phyloP scores from a whole-genome alignment of 2,888 invertebrate species.

The Ramazzottius varieornatus region DNA sequence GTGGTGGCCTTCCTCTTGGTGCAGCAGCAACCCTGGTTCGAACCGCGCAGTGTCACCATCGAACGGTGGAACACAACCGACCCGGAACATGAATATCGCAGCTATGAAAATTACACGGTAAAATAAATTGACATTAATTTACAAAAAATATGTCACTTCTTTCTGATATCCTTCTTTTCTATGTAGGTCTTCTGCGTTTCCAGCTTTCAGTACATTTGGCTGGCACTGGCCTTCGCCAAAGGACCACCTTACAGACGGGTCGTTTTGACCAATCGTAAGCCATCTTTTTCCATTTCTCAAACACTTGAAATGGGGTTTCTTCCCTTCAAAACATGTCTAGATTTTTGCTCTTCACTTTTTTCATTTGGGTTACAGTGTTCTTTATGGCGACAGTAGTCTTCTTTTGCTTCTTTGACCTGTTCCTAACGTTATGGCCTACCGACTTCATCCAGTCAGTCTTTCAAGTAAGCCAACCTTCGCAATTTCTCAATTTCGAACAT shows the following conservation, averaged over 20 bases:
- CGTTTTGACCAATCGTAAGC: background rate
- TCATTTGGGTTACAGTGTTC: background rate
- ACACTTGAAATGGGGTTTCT: too few relatives aligned
- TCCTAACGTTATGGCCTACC: background rate
- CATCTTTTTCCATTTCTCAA: background rate
- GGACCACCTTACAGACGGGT: background rate
- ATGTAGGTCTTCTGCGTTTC: background rate
- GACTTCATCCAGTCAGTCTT: background rate
- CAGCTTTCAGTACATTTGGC: conserved; percentile 2
- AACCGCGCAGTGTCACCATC: background rate
- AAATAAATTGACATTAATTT: too few relatives aligned
- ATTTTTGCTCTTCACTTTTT: too few relatives aligned
- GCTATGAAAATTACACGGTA: background rate
- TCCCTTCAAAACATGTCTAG: too few relatives aligned
- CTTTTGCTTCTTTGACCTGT: background rate
- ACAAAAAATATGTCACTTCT: too few relatives aligned
- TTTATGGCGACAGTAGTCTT: conserved; percentile 1
- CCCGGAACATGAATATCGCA: background rate
- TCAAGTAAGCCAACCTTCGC: background rate
- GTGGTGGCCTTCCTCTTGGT: background rate
- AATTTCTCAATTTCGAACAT: too few relatives aligned
- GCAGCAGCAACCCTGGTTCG: background rate
- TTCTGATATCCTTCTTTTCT: too few relatives aligned
- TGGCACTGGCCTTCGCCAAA: background rate
- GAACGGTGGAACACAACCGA: background rate